A percentile compares a stretch with the other conserved stretches of the same genome.
These are phyloP conservation scores for Helarctos malayanus DNA, from an alignment of 2,797 vertebrate genomes.

Conservation along the genomic window DNA sequence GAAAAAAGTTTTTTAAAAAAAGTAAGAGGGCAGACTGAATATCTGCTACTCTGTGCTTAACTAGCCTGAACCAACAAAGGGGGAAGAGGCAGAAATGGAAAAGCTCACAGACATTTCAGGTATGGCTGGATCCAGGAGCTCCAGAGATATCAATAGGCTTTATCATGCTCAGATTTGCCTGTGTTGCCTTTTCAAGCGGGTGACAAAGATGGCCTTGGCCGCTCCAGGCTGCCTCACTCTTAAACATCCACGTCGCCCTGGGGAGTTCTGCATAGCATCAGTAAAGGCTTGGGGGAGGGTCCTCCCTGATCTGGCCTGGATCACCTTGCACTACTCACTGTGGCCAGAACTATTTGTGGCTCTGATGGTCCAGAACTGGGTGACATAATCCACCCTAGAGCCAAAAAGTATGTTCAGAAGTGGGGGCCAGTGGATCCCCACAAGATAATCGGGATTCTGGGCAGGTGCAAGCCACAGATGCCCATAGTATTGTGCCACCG, in stretches of 20 bases:
- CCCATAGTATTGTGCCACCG: rapidly evolving
- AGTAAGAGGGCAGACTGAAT: not conserved
- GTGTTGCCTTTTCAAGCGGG: not conserved
- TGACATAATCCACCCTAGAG: not conserved
- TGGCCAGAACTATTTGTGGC: not conserved
- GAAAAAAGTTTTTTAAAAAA: not conserved
- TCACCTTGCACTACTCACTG: not conserved
- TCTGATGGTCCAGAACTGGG: not conserved
- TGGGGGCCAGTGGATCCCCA: not conserved
- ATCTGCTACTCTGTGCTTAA: not conserved
- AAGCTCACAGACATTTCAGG: not conserved
- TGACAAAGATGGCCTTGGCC: not conserved
- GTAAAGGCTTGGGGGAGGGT: not conserved
- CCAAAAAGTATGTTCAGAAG: not conserved
- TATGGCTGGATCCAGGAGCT: not conserved
- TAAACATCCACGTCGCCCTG: no score
- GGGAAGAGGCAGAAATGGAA: not conserved
- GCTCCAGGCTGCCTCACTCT: not conserved
- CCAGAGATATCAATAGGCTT: not conserved
- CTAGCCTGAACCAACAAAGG: not conserved
- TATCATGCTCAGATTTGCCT: not conserved
- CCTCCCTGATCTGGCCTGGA: not conserved
- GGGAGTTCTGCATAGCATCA: not conserved
- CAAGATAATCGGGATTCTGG: not conserved
- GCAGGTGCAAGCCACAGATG: not conserved